These are phyloP conservation scores for Eulithis testata DNA, from an alignment of 2,888 invertebrate genomes.

Conservation along the genomic window DNA sequence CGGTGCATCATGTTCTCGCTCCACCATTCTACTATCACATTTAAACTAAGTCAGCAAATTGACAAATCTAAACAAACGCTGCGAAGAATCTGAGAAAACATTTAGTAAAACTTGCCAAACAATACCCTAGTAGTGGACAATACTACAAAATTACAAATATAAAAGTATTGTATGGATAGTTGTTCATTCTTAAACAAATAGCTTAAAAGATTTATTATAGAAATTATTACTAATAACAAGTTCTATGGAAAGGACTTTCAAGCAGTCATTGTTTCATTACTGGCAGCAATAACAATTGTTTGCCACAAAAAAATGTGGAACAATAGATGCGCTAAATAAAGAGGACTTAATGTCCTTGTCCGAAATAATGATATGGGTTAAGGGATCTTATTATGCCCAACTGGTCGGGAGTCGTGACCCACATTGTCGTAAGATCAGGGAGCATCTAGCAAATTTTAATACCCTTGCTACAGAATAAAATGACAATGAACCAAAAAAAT, in stretches of 20 bases:
- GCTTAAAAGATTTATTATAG: constrained; percentile 47
- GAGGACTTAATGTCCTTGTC: constrained; percentile 37
- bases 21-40: constrained; percentile 55
- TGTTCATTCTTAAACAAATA: constrained; percentile 20
- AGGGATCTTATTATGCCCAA: constrained; percentile 46
- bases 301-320: constrained; percentile 36
- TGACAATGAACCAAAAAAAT: constrained; percentile 55
- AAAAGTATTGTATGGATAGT: constrained; percentile 19
- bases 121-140: constrained; percentile 17
- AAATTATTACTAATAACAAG: constrained; percentile 53
- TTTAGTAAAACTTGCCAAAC: constrained; percentile 7
- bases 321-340: constrained; percentile 33
- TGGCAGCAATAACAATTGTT: constrained; percentile 35
- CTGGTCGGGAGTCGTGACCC: constrained; percentile 61
- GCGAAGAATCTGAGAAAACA: constrained; percentile 5
- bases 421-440: constrained; percentile 72
- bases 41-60: constrained; percentile 30
- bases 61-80: constrained; percentile 16
- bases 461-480: constrained; percentile 70
- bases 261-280: constrained; percentile 33
- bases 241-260: constrained; percentile 44
- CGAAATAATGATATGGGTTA: constrained; percentile 45
- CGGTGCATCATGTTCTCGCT: constrained; percentile 68
- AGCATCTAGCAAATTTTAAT: constrained; percentile 66
- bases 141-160: constrained; percentile 3